Percentiles rank a stretch among this genome's conserved stretches.
phyloP scores from a whole-genome alignment of 2,888 invertebrate species.

The Chalcis sispes region DNA sequence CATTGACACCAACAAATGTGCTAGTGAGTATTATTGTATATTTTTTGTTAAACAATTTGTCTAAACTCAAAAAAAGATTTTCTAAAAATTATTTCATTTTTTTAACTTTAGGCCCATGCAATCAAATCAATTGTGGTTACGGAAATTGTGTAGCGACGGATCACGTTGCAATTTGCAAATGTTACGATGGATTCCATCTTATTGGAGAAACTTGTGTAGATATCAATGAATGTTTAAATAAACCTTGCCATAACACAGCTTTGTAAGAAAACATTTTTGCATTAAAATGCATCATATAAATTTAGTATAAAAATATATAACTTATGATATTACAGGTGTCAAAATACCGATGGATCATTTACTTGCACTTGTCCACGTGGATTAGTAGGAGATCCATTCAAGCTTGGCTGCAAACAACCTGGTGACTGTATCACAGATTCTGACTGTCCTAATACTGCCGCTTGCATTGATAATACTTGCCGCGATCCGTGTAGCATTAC shows the following conservation, averaged over 20 bases:
- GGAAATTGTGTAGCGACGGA: constrained; percentile 86
- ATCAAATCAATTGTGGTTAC: constrained; percentile 86
- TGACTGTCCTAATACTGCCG: constrained; percentile 87
- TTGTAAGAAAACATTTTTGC: constrained; percentile 72
- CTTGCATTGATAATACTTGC: constrained; percentile 86
- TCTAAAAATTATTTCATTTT: background rate
- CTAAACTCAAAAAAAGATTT: background rate
- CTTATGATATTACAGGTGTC: constrained; percentile 78
- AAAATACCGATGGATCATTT: constrained; percentile 87
- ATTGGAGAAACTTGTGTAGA: constrained; percentile 84
- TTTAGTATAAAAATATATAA: background rate
- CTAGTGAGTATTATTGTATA: constrained; percentile 78
- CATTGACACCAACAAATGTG: constrained; percentile 85
- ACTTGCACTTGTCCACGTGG: constrained; percentile 87
- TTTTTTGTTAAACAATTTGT: no score
- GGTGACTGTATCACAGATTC: constrained; percentile 88
- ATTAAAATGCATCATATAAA: background rate
- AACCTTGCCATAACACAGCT: constrained; percentile 89
- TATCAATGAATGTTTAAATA: constrained; percentile 86
- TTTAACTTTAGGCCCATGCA: constrained; percentile 84
- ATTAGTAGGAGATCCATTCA: constrained; percentile 86
- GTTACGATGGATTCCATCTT: constrained; percentile 85
- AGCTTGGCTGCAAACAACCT: constrained; percentile 86
- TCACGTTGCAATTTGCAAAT: constrained; percentile 85
- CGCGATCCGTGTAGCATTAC: constrained; percentile 85